Evolutionary conservation across 2,888 invertebrate genomes (phyloP).

Genomic region (Idaea biselata): DNA sequence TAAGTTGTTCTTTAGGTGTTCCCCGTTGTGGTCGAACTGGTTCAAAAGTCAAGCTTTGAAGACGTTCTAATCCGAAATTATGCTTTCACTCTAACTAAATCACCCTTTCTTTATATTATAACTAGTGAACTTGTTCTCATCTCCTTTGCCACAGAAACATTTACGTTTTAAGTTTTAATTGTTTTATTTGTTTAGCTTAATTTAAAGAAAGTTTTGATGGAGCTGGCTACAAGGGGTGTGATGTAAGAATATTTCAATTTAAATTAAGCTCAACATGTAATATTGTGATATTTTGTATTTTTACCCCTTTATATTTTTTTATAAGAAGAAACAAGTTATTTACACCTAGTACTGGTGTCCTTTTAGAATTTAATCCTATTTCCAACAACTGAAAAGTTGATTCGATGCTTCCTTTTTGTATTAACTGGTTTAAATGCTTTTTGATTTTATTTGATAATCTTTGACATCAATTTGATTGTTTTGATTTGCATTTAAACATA

Average conservation of each 20-base stretch:
- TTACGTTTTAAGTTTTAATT: slow-evolving; percentile 40
- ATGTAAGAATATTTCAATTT: slow-evolving; percentile 50
- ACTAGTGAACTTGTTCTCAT: slow-evolving; percentile 36
- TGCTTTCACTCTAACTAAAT: slow-evolving; percentile 5
- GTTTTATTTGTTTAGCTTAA: slow-evolving; percentile 77
- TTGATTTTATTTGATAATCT: slow-evolving; percentile 47
- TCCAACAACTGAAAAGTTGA: slow-evolving; percentile 45
- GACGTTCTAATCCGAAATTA: too few relatives aligned
- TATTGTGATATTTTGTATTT: slow-evolving; percentile 80
- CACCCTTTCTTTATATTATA: slow-evolving; percentile 37
- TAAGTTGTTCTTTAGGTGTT: too few relatives aligned
- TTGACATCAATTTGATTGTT: slow-evolving; percentile 47
- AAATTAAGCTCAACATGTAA: slow-evolving; percentile 80
- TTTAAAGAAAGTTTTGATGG: slow-evolving; percentile 56
- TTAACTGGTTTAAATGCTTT: slow-evolving; percentile 67
- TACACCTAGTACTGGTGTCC: slow-evolving; percentile 50
- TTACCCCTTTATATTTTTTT: slow-evolving; percentile 66
- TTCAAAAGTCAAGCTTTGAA: too few relatives aligned
- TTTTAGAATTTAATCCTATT: slow-evolving; percentile 35
- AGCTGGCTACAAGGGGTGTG: slow-evolving; percentile 47
- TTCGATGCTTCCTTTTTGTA: slow-evolving; percentile 70
- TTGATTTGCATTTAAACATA: slow-evolving; percentile 67
- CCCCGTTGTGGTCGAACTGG: too few relatives aligned
- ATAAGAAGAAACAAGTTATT: slow-evolving; percentile 61
- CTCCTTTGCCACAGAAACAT: slow-evolving; percentile 39